Conservation (phyloP, 2,113 vertebrate species). For the Pogonocichla stellata region DNA sequence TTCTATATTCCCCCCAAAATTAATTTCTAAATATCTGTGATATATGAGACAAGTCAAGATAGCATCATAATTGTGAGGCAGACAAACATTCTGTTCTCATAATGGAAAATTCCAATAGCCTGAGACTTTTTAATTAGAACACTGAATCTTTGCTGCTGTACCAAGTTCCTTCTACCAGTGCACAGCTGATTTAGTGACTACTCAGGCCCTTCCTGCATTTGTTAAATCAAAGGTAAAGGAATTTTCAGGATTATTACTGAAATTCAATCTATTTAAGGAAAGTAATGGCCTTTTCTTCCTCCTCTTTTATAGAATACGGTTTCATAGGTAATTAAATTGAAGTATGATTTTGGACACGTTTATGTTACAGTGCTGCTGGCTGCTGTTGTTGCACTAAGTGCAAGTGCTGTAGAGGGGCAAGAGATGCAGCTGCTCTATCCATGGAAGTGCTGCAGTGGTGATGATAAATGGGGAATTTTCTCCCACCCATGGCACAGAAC, state of each 20-base stretch:
- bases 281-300: not conserved
- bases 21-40: not conserved
- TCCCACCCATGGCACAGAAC: not conserved
- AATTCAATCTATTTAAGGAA: not conserved
- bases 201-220: not conserved
- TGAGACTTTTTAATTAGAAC: not conserved
- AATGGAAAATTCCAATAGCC: not conserved
- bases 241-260: not conserved
- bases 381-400: not conserved
- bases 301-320: not conserved
- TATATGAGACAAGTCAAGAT: not conserved
- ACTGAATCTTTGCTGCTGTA: not conserved
- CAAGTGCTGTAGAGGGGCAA: not conserved
- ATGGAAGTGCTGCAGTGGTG: not conserved
- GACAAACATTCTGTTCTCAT: not conserved
- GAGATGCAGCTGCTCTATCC: not conserved
- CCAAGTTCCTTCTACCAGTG: not conserved
- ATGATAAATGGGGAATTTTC: not conserved
- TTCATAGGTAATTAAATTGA: not conserved
- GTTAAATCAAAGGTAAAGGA: not conserved
- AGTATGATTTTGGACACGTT: not conserved
- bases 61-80: not conserved
- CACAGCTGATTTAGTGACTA: constrained; percentile 4
- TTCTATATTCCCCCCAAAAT: not conserved
- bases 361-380: not conserved